Evolutionary conservation across 2,797 vertebrate genomes (phyloP), one percentile per base, ranked within the genome.

Genomic region (Meriones psammophilus): DNA sequence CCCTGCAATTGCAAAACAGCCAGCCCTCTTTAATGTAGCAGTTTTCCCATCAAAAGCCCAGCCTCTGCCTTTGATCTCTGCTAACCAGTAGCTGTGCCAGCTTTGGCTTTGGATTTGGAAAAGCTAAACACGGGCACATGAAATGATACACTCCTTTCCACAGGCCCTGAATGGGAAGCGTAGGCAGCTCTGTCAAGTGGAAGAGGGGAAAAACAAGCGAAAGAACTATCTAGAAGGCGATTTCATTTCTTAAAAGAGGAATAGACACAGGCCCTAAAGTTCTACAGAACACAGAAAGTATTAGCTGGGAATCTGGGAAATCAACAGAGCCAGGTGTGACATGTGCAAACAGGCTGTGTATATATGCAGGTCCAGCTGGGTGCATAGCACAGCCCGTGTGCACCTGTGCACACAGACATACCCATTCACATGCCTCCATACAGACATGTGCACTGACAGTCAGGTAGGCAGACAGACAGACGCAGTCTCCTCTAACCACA

Each of bases 1-100:
- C 96, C 97, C 97, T 97, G 93, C 97, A 97, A 97, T 97, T 97
- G 97, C 94, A 79, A 96, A 97, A 96, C 96, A 96, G 90, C 93
- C 89, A 95, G 93, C 86, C 76, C 77, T 92, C 96, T 94, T 88
- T 97, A 97, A 96, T 96, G 96, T 85, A 97, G 93, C 97, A 95
- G 97, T 97, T 97, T 97, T 91, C 97, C 96, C 96, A 95, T 97
- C 97, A 94, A 97, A 97, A 97, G 69, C 94, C 92, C 86, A 80
- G 92, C 76, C 92, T 96, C 95, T 78, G 89, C 95, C 97, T 97
- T 98, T 96, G 97, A 97, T 96, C 97, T 95, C 96, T 92, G 87
- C 94, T 97, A 96, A 97, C 97, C 96, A 96, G 97, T 97, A 94
- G 94, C 95, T 94, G 79, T 76, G 91, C 94, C 97, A 97, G 96